These are phyloP conservation scores for Myiothlypis chrysogaster DNA, from an alignment of 2,797 vertebrate genomes.

Conservation along the genomic window DNA sequence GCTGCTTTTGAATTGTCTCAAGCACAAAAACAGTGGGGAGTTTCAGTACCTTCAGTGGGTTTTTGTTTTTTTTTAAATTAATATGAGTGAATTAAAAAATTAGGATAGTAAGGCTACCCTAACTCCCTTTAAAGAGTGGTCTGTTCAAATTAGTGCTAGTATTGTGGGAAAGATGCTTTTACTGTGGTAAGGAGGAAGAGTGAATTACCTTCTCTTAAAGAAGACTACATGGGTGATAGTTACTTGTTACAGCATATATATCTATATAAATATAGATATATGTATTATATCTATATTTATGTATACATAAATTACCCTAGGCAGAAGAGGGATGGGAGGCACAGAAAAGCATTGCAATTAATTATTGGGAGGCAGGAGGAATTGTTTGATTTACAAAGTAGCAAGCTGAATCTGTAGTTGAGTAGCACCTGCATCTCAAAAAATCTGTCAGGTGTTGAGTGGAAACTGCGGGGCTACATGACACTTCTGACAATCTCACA, in stretches of 20 bases:
- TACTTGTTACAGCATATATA: not conserved
- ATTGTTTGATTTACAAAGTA: not conserved
- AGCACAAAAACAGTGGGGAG: not conserved
- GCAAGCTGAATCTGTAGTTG: not conserved
- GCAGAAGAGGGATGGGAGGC: not conserved
- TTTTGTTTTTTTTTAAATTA: not conserved
- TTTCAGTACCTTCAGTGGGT: not conserved
- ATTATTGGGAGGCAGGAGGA: not conserved
- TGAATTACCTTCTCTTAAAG: not conserved
- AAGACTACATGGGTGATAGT: not conserved
- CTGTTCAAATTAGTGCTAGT: not conserved
- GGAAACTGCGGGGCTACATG: not conserved
- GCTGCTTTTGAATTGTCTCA: not conserved
- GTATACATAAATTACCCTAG: not conserved
- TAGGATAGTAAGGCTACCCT: not conserved
- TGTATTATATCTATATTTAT: not conserved
- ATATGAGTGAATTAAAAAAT: not conserved
- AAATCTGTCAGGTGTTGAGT: not conserved
- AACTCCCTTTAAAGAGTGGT: not conserved
- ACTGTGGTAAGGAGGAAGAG: not conserved
- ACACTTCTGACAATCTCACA: not conserved
- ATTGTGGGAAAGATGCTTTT: not conserved
- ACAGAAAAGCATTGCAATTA: not conserved
- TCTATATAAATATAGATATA: too few relatives aligned
- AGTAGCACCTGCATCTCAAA: not conserved